Conservation (phyloP, 2,113 vertebrate genomes). For the Pterocles gutturalis region DNA sequence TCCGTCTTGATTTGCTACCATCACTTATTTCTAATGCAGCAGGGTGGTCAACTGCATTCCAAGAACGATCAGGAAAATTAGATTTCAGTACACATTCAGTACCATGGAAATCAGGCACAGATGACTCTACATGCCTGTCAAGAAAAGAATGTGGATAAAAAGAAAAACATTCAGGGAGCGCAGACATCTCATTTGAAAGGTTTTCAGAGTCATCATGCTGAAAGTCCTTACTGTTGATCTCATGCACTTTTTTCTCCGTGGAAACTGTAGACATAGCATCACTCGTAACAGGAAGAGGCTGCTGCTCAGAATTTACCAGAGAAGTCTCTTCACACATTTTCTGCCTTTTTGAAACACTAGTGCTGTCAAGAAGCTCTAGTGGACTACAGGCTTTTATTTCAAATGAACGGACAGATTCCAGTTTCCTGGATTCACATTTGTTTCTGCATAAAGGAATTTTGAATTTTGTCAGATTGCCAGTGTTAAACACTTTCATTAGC, state of each 20-base stretch:
- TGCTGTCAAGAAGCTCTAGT: slow-evolving; percentile 45
- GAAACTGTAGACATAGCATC: not conserved
- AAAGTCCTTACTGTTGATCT: not conserved
- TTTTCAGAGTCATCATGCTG: not conserved
- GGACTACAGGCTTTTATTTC: slow-evolving; percentile 56
- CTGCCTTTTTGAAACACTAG: slow-evolving; percentile 16
- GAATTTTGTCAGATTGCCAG: slow-evolving; percentile 68
- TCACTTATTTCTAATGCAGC: slow-evolving; percentile 24
- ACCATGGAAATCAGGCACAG: not conserved
- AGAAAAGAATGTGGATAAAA: not conserved
- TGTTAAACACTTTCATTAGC: slow-evolving; percentile 29
- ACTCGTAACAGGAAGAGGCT: not conserved
- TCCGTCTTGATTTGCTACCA: slow-evolving; percentile 13
- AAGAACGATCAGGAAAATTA: not conserved
- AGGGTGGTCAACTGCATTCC: not conserved
- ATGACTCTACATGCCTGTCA: not conserved
- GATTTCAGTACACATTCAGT: slow-evolving; percentile 2
- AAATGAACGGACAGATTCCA: slow-evolving; percentile 10
- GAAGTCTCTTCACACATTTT: slow-evolving; percentile 9
- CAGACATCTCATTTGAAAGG: slow-evolving; percentile 2
- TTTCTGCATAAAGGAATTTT: slow-evolving; percentile 77
- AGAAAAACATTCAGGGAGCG: not conserved
- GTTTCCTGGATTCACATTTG: slow-evolving; percentile 45
- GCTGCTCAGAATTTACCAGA: not conserved
- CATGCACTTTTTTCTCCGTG: not conserved